Evolutionary conservation across 2,797 vertebrate species (phyloP).

Genomic region (Tadarida brasiliensis): DNA sequence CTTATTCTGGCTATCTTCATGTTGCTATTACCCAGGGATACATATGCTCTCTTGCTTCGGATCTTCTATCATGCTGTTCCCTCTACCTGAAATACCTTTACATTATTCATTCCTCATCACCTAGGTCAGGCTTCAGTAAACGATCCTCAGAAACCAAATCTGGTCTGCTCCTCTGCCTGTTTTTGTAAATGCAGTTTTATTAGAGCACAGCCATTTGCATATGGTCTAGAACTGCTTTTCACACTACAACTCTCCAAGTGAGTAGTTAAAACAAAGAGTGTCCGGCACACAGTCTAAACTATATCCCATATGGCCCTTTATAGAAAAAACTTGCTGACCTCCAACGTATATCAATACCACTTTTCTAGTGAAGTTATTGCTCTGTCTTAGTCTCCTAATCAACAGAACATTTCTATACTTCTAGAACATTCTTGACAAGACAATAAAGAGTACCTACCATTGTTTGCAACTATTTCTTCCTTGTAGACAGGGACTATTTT

Average conservation of each 20-base stretch:
- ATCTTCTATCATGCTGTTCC: not conserved
- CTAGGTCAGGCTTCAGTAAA: not conserved
- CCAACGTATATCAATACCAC: not conserved
- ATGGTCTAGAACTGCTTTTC: not conserved
- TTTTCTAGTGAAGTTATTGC: not conserved
- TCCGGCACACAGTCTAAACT: not conserved
- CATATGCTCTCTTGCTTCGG: not conserved
- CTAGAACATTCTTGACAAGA: not conserved
- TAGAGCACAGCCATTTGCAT: not conserved
- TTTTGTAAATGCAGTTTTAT: constrained; percentile 20
- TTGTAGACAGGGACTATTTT: not conserved
- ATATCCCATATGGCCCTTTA: not conserved
- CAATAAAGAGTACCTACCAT: not conserved
- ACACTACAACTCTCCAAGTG: not conserved
- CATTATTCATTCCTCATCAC: not conserved
- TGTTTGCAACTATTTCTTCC: not conserved
- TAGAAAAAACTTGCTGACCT: not conserved
- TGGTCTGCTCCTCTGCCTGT: not conserved
- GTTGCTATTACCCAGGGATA: not conserved
- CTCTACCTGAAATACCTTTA: not conserved
- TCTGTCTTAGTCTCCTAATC: not conserved
- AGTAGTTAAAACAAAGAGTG: not conserved
- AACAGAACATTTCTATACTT: not conserved
- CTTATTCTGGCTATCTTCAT: not conserved
- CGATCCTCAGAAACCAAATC: not conserved